phyloP scores from a whole-genome alignment of 2,888 invertebrate genomes.

The Acholoe squamosa region DNA sequence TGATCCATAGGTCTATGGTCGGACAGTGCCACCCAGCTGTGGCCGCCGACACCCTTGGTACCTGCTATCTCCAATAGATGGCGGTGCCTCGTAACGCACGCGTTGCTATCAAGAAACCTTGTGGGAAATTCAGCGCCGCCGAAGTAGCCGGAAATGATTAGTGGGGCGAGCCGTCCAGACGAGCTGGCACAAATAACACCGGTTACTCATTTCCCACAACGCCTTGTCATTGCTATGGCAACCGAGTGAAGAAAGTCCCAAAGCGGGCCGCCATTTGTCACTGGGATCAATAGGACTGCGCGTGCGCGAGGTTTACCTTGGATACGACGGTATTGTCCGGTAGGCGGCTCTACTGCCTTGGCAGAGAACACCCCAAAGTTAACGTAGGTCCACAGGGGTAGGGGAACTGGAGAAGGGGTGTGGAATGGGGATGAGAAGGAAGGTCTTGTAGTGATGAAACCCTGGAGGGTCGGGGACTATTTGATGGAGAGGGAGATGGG shows the following conservation, averaged over 20 bases:
- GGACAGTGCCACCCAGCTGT: not conserved
- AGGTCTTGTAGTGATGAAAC: not conserved
- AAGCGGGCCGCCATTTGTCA: slow-evolving; percentile 40
- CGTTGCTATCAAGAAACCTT: slow-evolving; percentile 50
- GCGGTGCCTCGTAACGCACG: slow-evolving; percentile 5
- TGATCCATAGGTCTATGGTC: not conserved
- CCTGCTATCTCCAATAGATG: slow-evolving; percentile 24
- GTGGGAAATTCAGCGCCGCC: slow-evolving; percentile 35
- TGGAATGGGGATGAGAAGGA: not conserved
- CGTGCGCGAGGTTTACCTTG: slow-evolving; percentile 51
- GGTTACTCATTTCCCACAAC: slow-evolving; percentile 52
- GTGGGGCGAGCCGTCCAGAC: not conserved
- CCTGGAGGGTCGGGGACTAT: not conserved
- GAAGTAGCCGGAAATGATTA: slow-evolving; percentile 50
- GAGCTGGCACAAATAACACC: not conserved
- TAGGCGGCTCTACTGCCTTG: not conserved
- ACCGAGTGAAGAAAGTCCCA: slow-evolving; percentile 52
- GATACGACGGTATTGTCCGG: slow-evolving; percentile 34
- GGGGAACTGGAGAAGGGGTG: not conserved
- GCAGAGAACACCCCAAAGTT: not conserved
- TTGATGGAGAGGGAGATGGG: not conserved
- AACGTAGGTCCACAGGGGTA: not conserved
- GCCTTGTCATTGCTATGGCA: slow-evolving; percentile 57
- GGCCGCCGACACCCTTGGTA: not conserved
- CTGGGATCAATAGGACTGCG: slow-evolving; percentile 53